A percentile compares a stretch with the other conserved stretches of the same genome.
Conservation (phyloP, 2,797 vertebrate genomes). For the Scomberomorus guttatus region DNA sequence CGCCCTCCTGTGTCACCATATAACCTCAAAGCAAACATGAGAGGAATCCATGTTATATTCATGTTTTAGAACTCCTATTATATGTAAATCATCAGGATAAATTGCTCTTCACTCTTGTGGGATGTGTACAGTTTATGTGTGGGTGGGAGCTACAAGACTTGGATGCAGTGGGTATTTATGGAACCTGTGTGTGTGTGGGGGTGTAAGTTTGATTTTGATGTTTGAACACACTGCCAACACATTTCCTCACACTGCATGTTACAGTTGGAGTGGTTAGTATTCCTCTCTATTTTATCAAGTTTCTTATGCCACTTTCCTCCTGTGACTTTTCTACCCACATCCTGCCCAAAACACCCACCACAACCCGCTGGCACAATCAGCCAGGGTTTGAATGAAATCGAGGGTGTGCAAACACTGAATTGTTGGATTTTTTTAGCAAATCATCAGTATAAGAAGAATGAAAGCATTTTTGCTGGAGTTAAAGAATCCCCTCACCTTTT, state of each 20-base stretch:
- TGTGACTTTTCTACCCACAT: constrained; percentile 82
- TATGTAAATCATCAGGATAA: constrained; percentile 42
- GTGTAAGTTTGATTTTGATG: constrained; percentile 59
- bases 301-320: constrained; percentile 69
- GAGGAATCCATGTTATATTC: not conserved
- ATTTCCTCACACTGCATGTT: constrained; percentile 63
- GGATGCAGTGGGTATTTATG: constrained; percentile 72
- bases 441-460: constrained; percentile 8
- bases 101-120: constrained; percentile 41
- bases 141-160: constrained; percentile 47
- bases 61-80: constrained; percentile 27
- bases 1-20: constrained; percentile 61
- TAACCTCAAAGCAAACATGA: constrained; percentile 1
- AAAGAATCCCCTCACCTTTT: not conserved
- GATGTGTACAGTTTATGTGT: constrained; percentile 44
- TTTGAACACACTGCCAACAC: constrained; percentile 64
- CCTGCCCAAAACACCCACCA: constrained; percentile 80
- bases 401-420: constrained; percentile 29
- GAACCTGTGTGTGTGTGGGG: constrained; percentile 44
- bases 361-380: constrained; percentile 71
- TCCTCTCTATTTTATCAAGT: constrained; percentile 76
- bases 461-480: constrained; percentile 8
- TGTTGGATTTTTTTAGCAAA: not conserved
- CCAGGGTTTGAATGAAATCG: constrained; percentile 54
- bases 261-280: constrained; percentile 78